Evolutionary conservation across 1,140 invertebrate species (phyloP).

Genomic region (Triops cancriformis): DNA sequence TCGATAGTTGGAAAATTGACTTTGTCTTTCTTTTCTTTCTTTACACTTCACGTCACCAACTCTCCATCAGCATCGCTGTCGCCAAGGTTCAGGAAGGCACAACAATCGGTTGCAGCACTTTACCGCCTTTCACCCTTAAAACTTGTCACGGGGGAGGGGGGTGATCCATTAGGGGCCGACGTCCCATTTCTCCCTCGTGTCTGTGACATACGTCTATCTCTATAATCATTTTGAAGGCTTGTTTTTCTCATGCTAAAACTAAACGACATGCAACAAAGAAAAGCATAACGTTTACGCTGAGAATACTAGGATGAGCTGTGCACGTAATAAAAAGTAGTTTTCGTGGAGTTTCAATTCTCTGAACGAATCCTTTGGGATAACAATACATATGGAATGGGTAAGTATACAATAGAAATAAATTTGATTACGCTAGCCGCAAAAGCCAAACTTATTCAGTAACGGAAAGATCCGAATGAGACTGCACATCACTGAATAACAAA

Average conservation of each 20-base stretch:
- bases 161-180: conserved; percentile 7
- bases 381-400: too few relatives aligned
- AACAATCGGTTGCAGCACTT: conserved; percentile 11
- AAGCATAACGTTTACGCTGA: background rate
- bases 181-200: background rate
- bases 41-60: background rate
- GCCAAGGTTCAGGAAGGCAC: conserved; percentile 8
- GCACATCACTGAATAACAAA: too few relatives aligned
- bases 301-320: background rate
- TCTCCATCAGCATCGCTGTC: conserved; percentile 4
- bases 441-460: too few relatives aligned
- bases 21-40: background rate
- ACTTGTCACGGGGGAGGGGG: background rate
- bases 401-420: too few relatives aligned
- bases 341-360: too few relatives aligned
- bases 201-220: background rate
- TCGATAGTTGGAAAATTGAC: background rate
- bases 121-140: background rate
- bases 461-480: too few relatives aligned
- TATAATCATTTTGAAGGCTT: background rate
- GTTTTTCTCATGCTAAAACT: background rate
- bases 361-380: too few relatives aligned
- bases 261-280: background rate
- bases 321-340: too few relatives aligned
- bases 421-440: too few relatives aligned